Evolutionary conservation across 23 tunicate species (phyloP), one percentile per base, ranked within the genome.

Genomic region (Aplidium turbinatum): DNA sequence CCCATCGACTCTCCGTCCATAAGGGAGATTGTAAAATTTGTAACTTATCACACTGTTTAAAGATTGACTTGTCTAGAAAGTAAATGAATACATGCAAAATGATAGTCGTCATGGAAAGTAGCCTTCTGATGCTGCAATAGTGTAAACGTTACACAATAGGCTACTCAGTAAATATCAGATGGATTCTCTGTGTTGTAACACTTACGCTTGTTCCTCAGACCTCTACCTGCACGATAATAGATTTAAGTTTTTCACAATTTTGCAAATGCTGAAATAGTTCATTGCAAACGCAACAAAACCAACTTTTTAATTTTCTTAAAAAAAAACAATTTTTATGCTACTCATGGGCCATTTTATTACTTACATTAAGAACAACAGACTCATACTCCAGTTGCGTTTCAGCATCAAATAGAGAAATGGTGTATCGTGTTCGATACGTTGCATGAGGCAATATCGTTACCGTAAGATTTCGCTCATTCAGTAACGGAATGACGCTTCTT

Each of bases 1-100:
- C 1, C 89, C 89, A 29, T 24, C 42, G n/a, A 58, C 38, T 3
- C 4, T 58, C 20, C 46, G 31, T 38, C 87, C 87, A 1, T 60
- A 70, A 19, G 70, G 54, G 29, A 80, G 18, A 31, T 69, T 31
- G 4, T 4, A 1, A 27, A 76, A 58, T 24, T 9, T 39, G 3
- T 19, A 56, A 9, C 6, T 6, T 18, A 76, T 76, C 16, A 25
- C 21, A 7, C 40, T 38, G 13, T 76, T 26, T 24, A 76, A 66
- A 5, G 72, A 66, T 22, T 35, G 26, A 19, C 19, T 22, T 3
- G 72, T 20, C 72, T 66, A 25, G 30, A 61, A 9, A 16, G 16
- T 11, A 42, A 42, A 42, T 9, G 50, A 9, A 16, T 42, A 9
- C 11, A 11, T 9, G 16, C 50, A 42, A 42, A 42, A 16, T 16